These are phyloP conservation scores for Talpa occidentalis DNA, from an alignment of 2,113 vertebrate species.

Conservation along the genomic window DNA sequence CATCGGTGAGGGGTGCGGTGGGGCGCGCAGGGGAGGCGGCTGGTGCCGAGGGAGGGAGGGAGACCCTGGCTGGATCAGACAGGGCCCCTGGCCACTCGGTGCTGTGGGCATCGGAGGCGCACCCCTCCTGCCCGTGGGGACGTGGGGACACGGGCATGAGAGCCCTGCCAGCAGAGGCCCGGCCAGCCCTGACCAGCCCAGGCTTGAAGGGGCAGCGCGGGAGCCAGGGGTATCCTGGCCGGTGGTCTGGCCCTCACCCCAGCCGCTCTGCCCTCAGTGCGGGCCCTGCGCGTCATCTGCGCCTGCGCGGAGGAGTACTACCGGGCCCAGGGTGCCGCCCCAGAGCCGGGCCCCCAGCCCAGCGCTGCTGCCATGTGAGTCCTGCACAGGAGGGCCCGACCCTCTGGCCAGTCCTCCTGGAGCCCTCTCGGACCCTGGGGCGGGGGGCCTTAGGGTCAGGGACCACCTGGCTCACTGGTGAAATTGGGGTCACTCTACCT, in stretches of 20 bases:
- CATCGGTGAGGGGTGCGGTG: conserved; percentile 87
- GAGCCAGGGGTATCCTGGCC: too few species aligned
- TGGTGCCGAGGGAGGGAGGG: rapidly evolving
- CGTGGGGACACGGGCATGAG: too few species aligned
- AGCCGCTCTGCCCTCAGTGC: conserved; percentile 85
- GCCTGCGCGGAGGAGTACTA: conserved; percentile 94
- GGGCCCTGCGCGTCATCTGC: conserved; percentile 92
- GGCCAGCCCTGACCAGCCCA: too few species aligned
- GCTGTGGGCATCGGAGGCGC: too few species aligned
- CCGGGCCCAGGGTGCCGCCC: conserved; percentile 80
- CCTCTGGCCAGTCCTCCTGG: too few species aligned
- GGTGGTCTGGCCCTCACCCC: too few species aligned
- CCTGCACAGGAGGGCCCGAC: neutral
- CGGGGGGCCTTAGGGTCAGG: neutral
- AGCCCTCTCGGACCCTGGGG: too few species aligned
- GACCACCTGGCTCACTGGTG: neutral
- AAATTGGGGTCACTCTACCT: neutral
- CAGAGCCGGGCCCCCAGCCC: conserved; percentile 78
- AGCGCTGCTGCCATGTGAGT: conserved; percentile 92
- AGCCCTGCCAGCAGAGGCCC: too few species aligned
- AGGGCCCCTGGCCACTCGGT: too few species aligned
- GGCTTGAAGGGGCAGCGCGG: too few species aligned
- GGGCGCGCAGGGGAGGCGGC: neutral
- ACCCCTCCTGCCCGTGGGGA: too few species aligned
- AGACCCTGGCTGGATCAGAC: rapidly evolving